A percentile compares a stretch with the other conserved stretches of the same genome.
Conservation (phyloP, 2,888 invertebrate genomes). For the Acleris emargana region DNA sequence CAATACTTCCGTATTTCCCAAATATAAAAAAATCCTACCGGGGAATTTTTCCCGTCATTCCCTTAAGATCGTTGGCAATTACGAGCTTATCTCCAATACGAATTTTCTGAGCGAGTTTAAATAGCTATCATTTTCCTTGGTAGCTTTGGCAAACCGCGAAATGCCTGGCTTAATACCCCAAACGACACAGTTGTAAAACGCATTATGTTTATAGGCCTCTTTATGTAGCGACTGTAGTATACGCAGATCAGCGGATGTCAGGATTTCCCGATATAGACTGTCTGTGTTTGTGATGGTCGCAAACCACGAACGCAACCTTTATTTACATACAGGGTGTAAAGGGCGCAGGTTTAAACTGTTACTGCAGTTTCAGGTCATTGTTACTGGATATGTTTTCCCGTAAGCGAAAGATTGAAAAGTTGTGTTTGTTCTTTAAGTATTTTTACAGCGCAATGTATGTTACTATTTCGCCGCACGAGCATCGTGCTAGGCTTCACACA, state of each 20-base stretch:
- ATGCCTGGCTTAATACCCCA: slow-evolving; percentile 57
- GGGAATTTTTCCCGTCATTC: slow-evolving; percentile 54
- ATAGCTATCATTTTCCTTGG: slow-evolving; percentile 71
- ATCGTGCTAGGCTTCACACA: too few relatives aligned
- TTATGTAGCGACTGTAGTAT: slow-evolving; percentile 33
- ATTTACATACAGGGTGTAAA: background rate
- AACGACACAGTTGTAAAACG: slow-evolving; percentile 56
- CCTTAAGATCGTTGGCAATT: slow-evolving; percentile 69
- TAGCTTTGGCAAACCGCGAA: slow-evolving; percentile 56
- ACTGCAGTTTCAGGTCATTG: too few relatives aligned
- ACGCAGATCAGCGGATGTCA: slow-evolving; percentile 18
- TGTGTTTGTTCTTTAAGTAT: too few relatives aligned
- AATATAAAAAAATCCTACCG: slow-evolving; percentile 55
- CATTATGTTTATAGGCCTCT: slow-evolving; percentile 55
- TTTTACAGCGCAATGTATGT: too few relatives aligned
- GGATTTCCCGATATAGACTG: background rate
- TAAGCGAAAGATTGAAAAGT: too few relatives aligned
- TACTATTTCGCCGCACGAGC: too few relatives aligned
- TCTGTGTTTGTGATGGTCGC: too few relatives aligned
- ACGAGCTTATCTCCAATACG: slow-evolving; percentile 71
- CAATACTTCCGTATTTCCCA: slow-evolving; percentile 49
- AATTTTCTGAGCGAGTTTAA: slow-evolving; percentile 75
- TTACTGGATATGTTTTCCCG: too few relatives aligned
- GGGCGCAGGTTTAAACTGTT: too few relatives aligned
- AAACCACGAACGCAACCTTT: background rate